Base-by-base conservation (phyloP, 1,140 invertebrate species). In the Littorina saxatilis region DNA sequence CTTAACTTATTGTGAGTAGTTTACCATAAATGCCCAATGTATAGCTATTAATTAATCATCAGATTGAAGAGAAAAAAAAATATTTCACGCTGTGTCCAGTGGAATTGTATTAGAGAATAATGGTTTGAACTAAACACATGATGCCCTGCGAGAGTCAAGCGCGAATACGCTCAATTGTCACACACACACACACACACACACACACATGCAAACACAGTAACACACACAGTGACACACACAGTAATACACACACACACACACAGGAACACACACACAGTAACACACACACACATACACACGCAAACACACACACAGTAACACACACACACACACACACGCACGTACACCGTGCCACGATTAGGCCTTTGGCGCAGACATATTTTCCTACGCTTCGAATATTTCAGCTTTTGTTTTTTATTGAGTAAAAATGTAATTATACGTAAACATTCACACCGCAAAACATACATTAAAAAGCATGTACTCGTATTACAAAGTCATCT, bases 161-260 rank as follows among this genome's bases (percentile, higher is more conserved):
- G n/a, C n/a, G n/a, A n/a, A n/a, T n/a, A n/a, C n/a, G n/a, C n/a
- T n/a, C n/a, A n/a, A n/a, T n/a, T 35, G 35, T 23, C 37, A 68
- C 23, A 68, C 37, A 68, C 35, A 68, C 23, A 68, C 37, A 68
- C 35, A 68, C 23, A 68, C 1, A 68, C 35, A 68, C 35, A 68
- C 61, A 66, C 61, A 66, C n/a, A 66, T 29, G 32, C 61, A 66
- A n/a, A 66, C 61, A 32, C 61, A 66, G 27, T 9, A n/a, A 66
- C 61, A 27, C 61, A 32, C 61, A 32, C n/a, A n/a, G n/a, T n/a
- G n/a, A n/a, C n/a, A n/a, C n/a, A n/a, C n/a, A n/a, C n/a, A n/a
- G n/a, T n/a, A n/a, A n/a, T n/a, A 66, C 61, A 66, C 61, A 66
- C 61, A 66, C 61, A 32, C 61, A 66, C 61, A 66, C 61, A 66